A percentile compares a stretch with the other conserved stretches of the same genome.
These are phyloP conservation scores for Ceratitis capitata DNA, from an alignment of 1,140 invertebrate genomes.

Conservation along the genomic window DNA sequence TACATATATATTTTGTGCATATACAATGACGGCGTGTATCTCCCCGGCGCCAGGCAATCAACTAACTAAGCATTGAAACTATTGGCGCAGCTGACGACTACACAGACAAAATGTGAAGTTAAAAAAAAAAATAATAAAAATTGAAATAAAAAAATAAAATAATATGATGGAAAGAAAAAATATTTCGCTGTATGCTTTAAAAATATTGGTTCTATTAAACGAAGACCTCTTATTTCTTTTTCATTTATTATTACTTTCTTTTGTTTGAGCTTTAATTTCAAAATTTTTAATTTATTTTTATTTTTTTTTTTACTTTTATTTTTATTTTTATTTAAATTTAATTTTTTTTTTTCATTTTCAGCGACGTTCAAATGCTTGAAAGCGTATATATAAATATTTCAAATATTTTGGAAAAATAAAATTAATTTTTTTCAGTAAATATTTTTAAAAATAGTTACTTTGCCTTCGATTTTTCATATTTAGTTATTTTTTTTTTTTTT, in stretches of 20 bases:
- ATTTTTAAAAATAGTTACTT: no score
- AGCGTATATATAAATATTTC: no score
- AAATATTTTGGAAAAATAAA: no score
- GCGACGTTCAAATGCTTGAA: no score
- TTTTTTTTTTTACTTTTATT: not conserved
- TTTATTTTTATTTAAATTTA: no score
- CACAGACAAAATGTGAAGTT: not conserved
- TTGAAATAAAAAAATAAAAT: not conserved
- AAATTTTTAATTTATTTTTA: not conserved
- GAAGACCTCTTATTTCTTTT: not conserved
- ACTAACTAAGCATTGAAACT: conserved; percentile 5
- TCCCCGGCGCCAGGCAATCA: conserved; percentile 2
- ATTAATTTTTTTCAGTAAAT: no score
- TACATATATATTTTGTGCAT: not conserved
- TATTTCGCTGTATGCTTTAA: not conserved
- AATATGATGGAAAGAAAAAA: no score
- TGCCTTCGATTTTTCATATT: not conserved
- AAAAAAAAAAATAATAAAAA: not conserved
- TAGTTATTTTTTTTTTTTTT: no score
- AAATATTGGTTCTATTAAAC: not conserved
- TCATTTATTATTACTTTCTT: not conserved
- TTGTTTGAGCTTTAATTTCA: not conserved
- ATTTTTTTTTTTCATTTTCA: no score
- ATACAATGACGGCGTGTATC: not conserved
- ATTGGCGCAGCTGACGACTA: not conserved